phyloP scores from a whole-genome alignment of 2,113 vertebrate species.

The Irena cyanogastra region DNA sequence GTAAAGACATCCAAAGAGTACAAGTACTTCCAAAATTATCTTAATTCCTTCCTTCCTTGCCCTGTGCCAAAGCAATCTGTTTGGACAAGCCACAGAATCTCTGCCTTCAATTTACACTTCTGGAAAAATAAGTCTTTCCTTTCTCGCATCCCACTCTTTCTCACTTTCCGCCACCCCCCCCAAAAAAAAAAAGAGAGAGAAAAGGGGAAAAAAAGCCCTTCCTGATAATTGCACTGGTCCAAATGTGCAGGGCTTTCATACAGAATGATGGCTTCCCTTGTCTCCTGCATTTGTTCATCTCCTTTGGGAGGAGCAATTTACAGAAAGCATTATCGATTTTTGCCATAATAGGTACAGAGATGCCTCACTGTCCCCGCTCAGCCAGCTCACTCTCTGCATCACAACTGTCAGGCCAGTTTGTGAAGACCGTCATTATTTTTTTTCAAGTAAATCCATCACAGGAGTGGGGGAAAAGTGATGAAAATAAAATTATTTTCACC shows the following conservation, averaged over 20 bases:
- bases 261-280: constrained; percentile 80
- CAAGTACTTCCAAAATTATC: neutral
- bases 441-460: constrained; percentile 80
- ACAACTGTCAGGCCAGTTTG: constrained; percentile 80
- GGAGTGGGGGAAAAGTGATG: constrained; percentile 69
- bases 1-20: neutral
- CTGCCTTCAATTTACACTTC: constrained; percentile 50
- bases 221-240: constrained; percentile 79
- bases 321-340: constrained; percentile 86
- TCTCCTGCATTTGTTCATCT: constrained; percentile 80
- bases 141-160: neutral
- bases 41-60: neutral
- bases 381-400: constrained; percentile 74
- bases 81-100: neutral
- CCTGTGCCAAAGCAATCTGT: neutral
- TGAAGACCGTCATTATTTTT: constrained; percentile 81
- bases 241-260: constrained; percentile 75
- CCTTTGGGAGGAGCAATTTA: constrained; percentile 86
- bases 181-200: neutral
- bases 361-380: constrained; percentile 76
- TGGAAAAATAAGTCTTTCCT: constrained; percentile 12
- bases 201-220: constrained; percentile 4
- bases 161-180: neutral
- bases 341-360: constrained; percentile 85
- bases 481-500: constrained; percentile 89